A percentile compares a stretch with the other conserved stretches of the same genome.
Conservation (phyloP, 2,888 invertebrate species). For the Argyra leucocephala region DNA sequence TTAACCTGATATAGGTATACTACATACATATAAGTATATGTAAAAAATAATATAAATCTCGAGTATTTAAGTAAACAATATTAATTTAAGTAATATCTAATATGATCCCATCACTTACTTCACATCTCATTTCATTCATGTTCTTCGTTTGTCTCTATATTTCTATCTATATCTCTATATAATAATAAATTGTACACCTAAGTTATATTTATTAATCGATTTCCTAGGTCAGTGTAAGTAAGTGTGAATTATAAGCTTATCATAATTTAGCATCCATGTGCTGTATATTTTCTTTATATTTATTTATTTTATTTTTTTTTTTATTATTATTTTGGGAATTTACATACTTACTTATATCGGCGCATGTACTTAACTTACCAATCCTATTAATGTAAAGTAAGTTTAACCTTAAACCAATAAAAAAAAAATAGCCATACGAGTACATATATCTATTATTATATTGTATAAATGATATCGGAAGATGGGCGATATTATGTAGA, state of each 20-base stretch:
- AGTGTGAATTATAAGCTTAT: too few relatives aligned
- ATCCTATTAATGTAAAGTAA: conserved; percentile 6
- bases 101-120: not conserved
- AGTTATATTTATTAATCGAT: not conserved
- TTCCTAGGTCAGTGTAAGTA: conserved; percentile 4
- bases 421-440: too few relatives aligned
- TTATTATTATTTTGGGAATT: not conserved
- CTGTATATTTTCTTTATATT: too few relatives aligned
- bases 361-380: not conserved
- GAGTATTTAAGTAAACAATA: not conserved
- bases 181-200: too few relatives aligned
- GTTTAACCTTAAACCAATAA: conserved; percentile 6
- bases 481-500: not conserved
- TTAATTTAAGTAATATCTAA: not conserved
- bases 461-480: not conserved
- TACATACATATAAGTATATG: too few relatives aligned
- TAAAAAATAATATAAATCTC: not conserved
- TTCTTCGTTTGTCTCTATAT: too few relatives aligned
- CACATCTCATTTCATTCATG: not conserved
- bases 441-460: too few relatives aligned
- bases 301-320: not conserved
- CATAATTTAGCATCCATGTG: too few relatives aligned
- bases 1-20: too few relatives aligned
- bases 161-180: too few relatives aligned
- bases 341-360: not conserved